Percentiles rank a stretch among this genome's conserved stretches.
Conservation (phyloP, 2,888 invertebrate species). For the Celastrina argiolus region DNA sequence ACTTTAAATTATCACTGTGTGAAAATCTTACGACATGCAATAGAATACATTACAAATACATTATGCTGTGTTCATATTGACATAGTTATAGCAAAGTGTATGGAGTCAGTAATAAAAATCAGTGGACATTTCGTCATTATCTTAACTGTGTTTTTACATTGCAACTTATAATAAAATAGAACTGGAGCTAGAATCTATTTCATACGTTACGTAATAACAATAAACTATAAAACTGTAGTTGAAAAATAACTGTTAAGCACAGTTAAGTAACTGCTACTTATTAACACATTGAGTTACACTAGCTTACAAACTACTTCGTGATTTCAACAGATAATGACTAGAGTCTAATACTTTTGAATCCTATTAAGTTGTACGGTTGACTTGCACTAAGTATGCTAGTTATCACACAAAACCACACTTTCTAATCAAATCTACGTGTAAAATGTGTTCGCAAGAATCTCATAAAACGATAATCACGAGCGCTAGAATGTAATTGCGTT, state of each 20-base stretch:
- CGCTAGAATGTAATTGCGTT: no score
- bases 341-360: neutral
- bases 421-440: no score
- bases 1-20: no score
- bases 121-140: no score
- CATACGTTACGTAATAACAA: neutral
- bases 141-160: no score
- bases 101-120: no score
- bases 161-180: neutral
- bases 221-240: neutral
- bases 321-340: neutral
- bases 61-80: no score
- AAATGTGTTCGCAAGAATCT: no score
- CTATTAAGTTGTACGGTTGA: neutral
- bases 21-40: no score
- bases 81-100: no score
- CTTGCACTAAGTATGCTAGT: neutral
- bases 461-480: no score
- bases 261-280: neutral
- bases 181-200: neutral
- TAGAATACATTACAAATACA: no score
- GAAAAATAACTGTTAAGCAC: neutral
- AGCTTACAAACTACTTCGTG: neutral
- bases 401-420: neutral
- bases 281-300: neutral